A percentile compares a stretch with the other conserved stretches of the same genome.
Conservation (phyloP, 2,888 invertebrate species). For the Bombylius discolor region DNA sequence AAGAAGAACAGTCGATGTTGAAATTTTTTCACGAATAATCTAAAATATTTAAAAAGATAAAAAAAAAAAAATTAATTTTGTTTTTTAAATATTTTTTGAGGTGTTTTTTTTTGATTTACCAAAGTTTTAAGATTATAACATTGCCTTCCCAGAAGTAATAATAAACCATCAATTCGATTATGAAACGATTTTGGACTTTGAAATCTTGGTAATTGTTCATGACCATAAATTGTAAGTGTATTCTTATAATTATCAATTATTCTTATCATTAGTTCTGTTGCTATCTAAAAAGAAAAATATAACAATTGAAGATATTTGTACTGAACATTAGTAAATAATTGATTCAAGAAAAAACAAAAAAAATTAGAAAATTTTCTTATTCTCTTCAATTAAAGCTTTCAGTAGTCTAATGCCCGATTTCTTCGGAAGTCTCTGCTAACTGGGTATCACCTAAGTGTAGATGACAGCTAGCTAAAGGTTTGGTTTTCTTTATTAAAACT, state of each 20-base stretch:
- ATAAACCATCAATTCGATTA: conserved; percentile 53
- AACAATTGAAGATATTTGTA: no score
- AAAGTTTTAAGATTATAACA: conserved; percentile 55
- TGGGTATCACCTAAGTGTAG: no score
- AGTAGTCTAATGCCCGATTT: no score
- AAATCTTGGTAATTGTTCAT: conserved; percentile 53
- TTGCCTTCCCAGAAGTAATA: conserved; percentile 52
- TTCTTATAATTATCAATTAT: conserved; percentile 48
- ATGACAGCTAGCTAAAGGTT: no score
- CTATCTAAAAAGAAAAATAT: conserved; percentile 29
- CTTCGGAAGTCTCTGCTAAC: no score
- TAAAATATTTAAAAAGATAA: conserved; percentile 21
- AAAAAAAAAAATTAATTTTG: neutral
- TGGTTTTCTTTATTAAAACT: no score
- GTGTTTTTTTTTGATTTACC: conserved; percentile 35
- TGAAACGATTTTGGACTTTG: conserved; percentile 52
- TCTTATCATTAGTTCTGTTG: conserved; percentile 40
- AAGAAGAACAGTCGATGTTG: conserved; percentile 60
- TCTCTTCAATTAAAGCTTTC: no score
- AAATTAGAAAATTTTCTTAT: no score
- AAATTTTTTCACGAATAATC: conserved; percentile 62
- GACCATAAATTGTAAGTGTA: conserved; percentile 52
- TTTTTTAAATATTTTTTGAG: neutral
- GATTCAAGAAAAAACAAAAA: no score
- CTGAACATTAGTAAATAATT: no score